A percentile compares a stretch with the other conserved stretches of the same genome.
These are phyloP conservation scores for Rhingia campestris DNA, from an alignment of 2,888 invertebrate species.

Conservation along the genomic window DNA sequence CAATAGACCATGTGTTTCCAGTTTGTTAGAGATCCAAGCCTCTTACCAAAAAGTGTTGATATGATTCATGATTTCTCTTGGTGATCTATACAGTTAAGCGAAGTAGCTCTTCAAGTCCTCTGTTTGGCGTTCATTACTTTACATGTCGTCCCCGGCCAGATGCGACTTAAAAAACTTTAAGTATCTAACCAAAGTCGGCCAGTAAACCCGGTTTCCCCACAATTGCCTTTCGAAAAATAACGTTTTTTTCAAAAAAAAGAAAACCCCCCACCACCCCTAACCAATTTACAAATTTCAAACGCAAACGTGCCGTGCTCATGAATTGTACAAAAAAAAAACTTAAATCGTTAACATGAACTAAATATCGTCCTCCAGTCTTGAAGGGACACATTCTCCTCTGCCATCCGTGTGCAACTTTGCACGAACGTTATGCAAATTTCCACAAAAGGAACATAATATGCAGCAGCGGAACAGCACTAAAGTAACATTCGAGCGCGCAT, in stretches of 20 bases:
- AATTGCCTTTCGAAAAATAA: no score
- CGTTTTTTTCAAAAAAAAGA: neutral
- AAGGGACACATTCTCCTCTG: neutral
- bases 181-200: no score
- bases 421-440: slow-evolving; percentile 65
- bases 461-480: slow-evolving; percentile 30
- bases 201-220: no score
- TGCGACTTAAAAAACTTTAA: no score
- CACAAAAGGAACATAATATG: slow-evolving; percentile 18
- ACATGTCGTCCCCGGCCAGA: no score
- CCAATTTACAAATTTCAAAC: neutral
- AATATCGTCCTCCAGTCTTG: neutral
- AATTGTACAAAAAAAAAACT: slow-evolving; percentile 3
- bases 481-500: slow-evolving; percentile 39
- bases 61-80: no score
- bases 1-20: no score
- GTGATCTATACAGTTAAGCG: no score
- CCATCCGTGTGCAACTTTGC: neutral
- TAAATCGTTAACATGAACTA: neutral
- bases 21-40: no score
- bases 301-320: neutral
- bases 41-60: no score
- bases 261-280: neutral
- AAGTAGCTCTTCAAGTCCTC: no score
- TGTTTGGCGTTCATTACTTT: no score